These are phyloP conservation scores for Hirudo medicinalis DNA, from an alignment of 1,140 invertebrate species.

Conservation along the genomic window DNA sequence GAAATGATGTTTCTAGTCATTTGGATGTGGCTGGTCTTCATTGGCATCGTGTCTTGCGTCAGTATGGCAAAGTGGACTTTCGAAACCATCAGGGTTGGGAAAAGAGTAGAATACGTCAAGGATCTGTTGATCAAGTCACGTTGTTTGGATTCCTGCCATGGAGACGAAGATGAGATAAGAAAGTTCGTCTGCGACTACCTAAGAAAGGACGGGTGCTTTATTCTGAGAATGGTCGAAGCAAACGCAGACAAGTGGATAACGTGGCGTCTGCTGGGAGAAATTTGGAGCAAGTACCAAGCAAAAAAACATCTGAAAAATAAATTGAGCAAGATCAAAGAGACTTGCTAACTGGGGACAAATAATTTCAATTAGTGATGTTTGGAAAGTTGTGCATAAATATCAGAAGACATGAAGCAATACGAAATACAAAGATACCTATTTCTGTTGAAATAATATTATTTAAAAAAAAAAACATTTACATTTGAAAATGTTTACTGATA, in stretches of 20 bases:
- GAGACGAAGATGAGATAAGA: background rate
- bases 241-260: conserved; percentile 23
- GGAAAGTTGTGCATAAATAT: too few relatives aligned
- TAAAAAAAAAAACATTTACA: too few relatives aligned
- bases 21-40: conserved; percentile 48
- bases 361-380: too few relatives aligned
- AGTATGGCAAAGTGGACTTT: conserved; percentile 33
- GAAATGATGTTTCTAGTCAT: conserved; percentile 48
- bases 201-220: conserved; percentile 24
- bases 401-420: too few relatives aligned
- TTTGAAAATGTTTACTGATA: too few relatives aligned
- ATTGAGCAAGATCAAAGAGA: too few relatives aligned
- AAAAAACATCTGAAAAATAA: conserved; percentile 13
- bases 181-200: conserved; percentile 23
- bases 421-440: too few relatives aligned
- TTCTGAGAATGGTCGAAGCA: conserved; percentile 23
- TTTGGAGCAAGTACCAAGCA: conserved; percentile 12
- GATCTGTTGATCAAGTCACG: conserved; percentile 15
- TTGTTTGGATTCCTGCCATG: background rate
- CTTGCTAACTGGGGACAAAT: too few relatives aligned
- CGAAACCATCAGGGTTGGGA: background rate
- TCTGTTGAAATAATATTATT: too few relatives aligned
- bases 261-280: conserved; percentile 13
- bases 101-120: conserved; percentile 4
- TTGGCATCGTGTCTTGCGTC: conserved; percentile 41